Percentiles rank a stretch among this genome's conserved stretches.
Evolutionary conservation across 1,140 invertebrate species (phyloP).

Genomic region (Leptoteleia sp.): DNA sequence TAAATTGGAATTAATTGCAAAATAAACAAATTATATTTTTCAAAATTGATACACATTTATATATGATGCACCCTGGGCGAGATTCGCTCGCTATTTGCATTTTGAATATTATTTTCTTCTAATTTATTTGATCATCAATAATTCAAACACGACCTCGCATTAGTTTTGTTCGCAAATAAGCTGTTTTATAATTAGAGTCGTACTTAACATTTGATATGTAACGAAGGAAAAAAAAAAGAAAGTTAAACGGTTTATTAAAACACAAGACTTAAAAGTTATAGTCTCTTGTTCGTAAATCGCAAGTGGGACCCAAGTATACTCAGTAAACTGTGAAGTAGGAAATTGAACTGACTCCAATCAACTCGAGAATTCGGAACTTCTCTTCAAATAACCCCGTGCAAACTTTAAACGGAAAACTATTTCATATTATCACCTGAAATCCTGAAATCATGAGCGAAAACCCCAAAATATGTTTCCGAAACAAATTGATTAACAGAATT

Average conservation of each 20-base stretch:
- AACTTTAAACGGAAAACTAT: conserved; percentile 55
- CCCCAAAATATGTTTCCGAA: conserved; percentile 2
- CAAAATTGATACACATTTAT: too few species aligned
- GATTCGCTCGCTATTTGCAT: too few species aligned
- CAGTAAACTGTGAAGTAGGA: conserved; percentile 56
- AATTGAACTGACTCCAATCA: conserved; percentile 63
- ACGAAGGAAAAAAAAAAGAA: too few species aligned
- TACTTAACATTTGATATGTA: conserved; percentile 56
- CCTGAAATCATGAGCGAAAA: conserved; percentile 17
- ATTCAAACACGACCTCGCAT: conserved; percentile 8
- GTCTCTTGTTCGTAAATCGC: conserved; percentile 46
- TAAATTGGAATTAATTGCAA: too few species aligned
- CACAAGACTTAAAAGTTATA: conserved; percentile 61
- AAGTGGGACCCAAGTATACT: conserved; percentile 58
- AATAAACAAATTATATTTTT: too few species aligned
- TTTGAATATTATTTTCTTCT: too few species aligned
- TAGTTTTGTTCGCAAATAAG: conserved; percentile 34
- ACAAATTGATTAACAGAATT: not conserved
- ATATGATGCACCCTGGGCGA: too few species aligned
- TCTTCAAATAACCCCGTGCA: conserved; percentile 41
- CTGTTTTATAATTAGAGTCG: conserved; percentile 34
- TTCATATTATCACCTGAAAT: conserved; percentile 33
- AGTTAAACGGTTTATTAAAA: conserved; percentile 63
- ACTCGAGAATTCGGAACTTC: conserved; percentile 53
- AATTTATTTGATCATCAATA: not conserved